These are phyloP conservation scores for Callyntrura guangdongensis DNA, from an alignment of 2,888 invertebrate species.

Conservation along the genomic window DNA sequence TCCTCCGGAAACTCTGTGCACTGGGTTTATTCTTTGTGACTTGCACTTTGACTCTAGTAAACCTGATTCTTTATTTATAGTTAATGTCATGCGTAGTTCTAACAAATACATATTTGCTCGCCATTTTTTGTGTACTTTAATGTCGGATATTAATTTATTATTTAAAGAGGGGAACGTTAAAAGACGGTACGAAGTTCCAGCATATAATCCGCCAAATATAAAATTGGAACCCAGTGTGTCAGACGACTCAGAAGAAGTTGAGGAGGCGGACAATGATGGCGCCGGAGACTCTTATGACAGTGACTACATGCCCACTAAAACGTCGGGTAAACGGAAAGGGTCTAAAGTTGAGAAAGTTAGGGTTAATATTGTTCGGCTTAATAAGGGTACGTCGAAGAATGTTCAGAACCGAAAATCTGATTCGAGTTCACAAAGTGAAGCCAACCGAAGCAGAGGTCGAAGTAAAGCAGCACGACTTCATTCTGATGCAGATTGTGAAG, in stretches of 20 bases:
- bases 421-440: neutral
- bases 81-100: neutral
- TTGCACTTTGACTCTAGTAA: conserved; percentile 61
- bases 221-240: conserved; percentile 23
- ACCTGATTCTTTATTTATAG: too few species aligned
- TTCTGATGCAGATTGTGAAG: conserved; percentile 28
- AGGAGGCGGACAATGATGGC: neutral
- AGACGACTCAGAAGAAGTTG: conserved; percentile 12
- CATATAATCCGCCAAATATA: neutral
- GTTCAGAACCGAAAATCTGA: neutral
- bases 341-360: neutral
- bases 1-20: conserved; percentile 59
- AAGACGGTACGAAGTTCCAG: conserved; percentile 35
- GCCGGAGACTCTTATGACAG: conserved; percentile 11
- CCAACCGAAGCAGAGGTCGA: neutral
- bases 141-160: too few species aligned
- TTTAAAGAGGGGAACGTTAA: conserved; percentile 36
- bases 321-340: neutral
- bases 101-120: too few species aligned
- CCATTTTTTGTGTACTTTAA: too few species aligned
- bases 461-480: neutral
- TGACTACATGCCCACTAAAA: conserved; percentile 25
- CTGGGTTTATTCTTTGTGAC: conserved; percentile 52
- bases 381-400: neutral
- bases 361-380: conserved; percentile 12